Conservation (phyloP, 2,113 vertebrate genomes). For the Zosterops japonicus region DNA sequence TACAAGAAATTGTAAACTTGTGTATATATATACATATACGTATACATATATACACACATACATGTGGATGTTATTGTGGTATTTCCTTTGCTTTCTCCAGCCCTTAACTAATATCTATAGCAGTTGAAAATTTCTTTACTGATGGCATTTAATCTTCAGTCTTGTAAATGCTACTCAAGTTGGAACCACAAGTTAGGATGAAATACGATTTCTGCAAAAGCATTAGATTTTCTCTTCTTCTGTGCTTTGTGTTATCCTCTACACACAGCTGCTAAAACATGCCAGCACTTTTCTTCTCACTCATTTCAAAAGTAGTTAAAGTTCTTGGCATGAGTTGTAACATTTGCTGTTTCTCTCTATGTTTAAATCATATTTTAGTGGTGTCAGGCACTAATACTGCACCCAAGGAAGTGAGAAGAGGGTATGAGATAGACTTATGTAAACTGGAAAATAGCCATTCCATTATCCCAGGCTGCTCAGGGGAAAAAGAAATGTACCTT, state of each 20-base stretch:
- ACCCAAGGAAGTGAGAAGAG: not conserved
- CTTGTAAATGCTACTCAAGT: not conserved
- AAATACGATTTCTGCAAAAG: not conserved
- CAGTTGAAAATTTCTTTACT: not conserved
- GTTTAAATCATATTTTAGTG: not conserved
- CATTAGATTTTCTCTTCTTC: not conserved
- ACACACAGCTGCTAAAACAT: not conserved
- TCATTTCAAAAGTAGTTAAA: not conserved
- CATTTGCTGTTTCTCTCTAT: not conserved
- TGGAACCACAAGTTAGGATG: not conserved
- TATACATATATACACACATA: not conserved
- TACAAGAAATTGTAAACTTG: not conserved
- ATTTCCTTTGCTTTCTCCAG: not conserved
- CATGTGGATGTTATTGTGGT: accelerated
- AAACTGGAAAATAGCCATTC: not conserved
- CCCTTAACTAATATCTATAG: not conserved
- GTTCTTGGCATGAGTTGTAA: not conserved
- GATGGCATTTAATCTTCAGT: not conserved
- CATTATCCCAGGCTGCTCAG: not conserved
- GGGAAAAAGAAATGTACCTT: not conserved
- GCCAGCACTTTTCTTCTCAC: not conserved
- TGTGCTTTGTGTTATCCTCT: not conserved
- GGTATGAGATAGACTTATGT: not conserved
- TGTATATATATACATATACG: accelerated
- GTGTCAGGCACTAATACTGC: not conserved